Base-by-base conservation (phyloP, 2,113 vertebrate species). In the Calypte anna region DNA sequence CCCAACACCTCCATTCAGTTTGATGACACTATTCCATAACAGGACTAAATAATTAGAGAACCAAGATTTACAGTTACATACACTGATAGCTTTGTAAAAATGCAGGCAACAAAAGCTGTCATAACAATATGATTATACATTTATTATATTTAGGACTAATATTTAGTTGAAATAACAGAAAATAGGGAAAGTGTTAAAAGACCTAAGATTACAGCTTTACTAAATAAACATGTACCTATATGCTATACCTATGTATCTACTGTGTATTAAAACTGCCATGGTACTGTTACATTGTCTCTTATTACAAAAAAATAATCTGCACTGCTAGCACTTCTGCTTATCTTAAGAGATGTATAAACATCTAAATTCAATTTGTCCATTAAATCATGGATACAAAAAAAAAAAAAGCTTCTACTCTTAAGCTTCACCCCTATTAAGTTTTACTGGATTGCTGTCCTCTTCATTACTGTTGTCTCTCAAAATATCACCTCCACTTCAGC, bases 381-480 rank as follows among this genome's bases (percentile, higher is more conserved):
- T 70, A 91, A 93, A 86, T 78, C 17, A 54, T 10, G 4, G 1
- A 57, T 66, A 62, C 36, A 38, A 38, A 9, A 62, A 57, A 81
- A 19, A 67, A 51, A 66, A 44, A 1, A 30, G 51, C 14, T 86
- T 63, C 24, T 40, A 66, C 55, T 68, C 36, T 80, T 64, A 63
- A 70, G 33, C 44, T 92, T 75, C 86, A 44, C 21, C 38, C 51
- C 30, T 80, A 72, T 67, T 86, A 91, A 63, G 16, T 91, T 95
- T 77, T 91, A 9, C 61, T 81, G 82, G 28, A 63, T 68, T 92
- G 54, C 28, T 81, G 44, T 70, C 63, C 59, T 87, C 24, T 93
- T 94, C 86, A 84, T 93, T 96, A 93, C 18, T 64, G 17, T 59
- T 88, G 57, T 81, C 40, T 81, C 90, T 83, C 75, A 82, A 96